phyloP scores from a whole-genome alignment of 2,888 invertebrate species.

The Scaptomyza flava region DNA sequence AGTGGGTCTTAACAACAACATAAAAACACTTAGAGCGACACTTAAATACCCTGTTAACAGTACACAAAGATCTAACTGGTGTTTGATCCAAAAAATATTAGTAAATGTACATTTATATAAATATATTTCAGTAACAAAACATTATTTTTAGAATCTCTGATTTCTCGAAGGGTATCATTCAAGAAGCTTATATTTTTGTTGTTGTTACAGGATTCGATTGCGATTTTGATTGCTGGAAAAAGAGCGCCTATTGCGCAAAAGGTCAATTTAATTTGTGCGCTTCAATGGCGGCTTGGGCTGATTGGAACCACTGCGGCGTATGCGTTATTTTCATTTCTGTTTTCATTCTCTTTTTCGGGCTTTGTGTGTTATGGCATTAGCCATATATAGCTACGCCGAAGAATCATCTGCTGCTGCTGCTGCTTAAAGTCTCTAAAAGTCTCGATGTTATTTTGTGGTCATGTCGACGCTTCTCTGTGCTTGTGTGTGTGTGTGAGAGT shows the following conservation, averaged over 20 bases:
- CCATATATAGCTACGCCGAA: constrained; percentile 31
- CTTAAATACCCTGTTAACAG: background rate
- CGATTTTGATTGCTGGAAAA: constrained; percentile 25
- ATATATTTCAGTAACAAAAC: no score
- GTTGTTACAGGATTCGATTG: constrained; percentile 18
- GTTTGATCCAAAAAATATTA: no score
- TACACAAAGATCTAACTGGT: background rate
- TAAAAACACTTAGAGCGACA: background rate
- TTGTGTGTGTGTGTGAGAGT: constrained; percentile 14
- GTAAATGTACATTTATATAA: no score
- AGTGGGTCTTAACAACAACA: constrained; percentile 28
- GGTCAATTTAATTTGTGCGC: constrained; percentile 72
- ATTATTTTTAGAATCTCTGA: background rate
- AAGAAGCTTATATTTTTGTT: constrained; percentile 9
- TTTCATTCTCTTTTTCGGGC: constrained; percentile 8
- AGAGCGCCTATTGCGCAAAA: constrained; percentile 54
- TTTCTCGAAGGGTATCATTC: background rate
- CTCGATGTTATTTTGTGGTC: constrained; percentile 39
- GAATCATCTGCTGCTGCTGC: constrained; percentile 26
- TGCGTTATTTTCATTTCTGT: constrained; percentile 45
- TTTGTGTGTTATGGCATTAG: constrained; percentile 48
- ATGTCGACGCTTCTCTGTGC: constrained; percentile 1
- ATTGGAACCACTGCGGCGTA: constrained; percentile 58
- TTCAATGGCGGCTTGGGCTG: constrained; percentile 42
- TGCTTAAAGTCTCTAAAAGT: constrained; percentile 6